Percentiles rank a stretch among this genome's conserved stretches.
These are phyloP conservation scores for Hyposoter didymator DNA, from an alignment of 2,888 invertebrate genomes.

Conservation along the genomic window DNA sequence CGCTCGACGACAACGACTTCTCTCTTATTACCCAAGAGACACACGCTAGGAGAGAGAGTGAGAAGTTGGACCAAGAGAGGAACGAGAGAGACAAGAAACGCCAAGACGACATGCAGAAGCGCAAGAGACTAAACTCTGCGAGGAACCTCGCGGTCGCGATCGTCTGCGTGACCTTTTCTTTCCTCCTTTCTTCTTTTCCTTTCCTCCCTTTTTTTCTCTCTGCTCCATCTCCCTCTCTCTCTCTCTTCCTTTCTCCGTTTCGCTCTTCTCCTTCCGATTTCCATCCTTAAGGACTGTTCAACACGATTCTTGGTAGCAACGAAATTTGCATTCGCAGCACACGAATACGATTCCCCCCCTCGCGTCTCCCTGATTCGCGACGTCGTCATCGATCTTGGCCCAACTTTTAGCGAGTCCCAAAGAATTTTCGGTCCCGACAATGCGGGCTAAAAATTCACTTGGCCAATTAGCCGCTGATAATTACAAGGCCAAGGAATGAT, in stretches of 20 bases:
- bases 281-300: conserved; percentile 72
- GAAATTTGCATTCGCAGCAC: conserved; percentile 72
- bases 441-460: not conserved
- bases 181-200: conserved; percentile 54
- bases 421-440: conserved; percentile 8
- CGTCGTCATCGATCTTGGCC: conserved; percentile 30
- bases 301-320: conserved; percentile 72
- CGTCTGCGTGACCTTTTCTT: conserved; percentile 62
- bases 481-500: not conserved
- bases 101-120: conserved; percentile 43
- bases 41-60: conserved; percentile 39
- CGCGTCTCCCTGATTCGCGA: not conserved
- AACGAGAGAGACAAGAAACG: conserved; percentile 20
- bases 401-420: conserved; percentile 31
- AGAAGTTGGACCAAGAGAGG: conserved; percentile 24
- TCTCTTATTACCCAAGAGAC: conserved; percentile 55
- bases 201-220: conserved; percentile 34
- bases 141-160: conserved; percentile 55
- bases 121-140: conserved; percentile 56
- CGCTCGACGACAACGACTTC: conserved; percentile 67
- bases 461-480: not conserved
- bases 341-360: conserved; percentile 58
- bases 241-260: conserved; percentile 41
- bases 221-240: too few species aligned
- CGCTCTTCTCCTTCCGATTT: conserved; percentile 67